Evolutionary conservation across 2,113 vertebrate genomes (phyloP), one percentile per base, ranked within the genome.

Genomic region (Gobiocypris rarus): DNA sequence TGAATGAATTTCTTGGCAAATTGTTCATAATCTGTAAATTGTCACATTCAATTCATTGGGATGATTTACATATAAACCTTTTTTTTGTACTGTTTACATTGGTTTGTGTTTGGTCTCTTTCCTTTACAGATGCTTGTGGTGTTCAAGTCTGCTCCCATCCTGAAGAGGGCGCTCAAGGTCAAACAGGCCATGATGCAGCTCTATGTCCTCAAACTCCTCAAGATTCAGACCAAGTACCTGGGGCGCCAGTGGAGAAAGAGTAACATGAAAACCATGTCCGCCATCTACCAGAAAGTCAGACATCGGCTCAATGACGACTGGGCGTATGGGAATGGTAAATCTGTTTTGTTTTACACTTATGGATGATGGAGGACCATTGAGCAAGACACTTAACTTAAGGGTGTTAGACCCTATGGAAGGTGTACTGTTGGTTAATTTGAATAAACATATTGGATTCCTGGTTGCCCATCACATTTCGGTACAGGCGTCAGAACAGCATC

Each of bases 111-210:
- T 34, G 19, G 1, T 77, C 28, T 58, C 17, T 5, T 38, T 41
- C 9, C 4, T 65, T 48, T 43, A 0, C 89, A 98, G 98, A 98
- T 99, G 97, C 90, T 99, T 90, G 98, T 99, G n/a, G 98, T 99
- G 69, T 99, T 99, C 80, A 99, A 99, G 84, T 99, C 97, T 0
- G 97, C 98, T 7, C 98, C 98, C 0, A 99, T 99, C 89, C 93
- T 99, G 88, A 99, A 99, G 89, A 94, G 98, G 4, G 96, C 97
- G 0, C 95, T 99, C 85, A 99, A 98, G 90, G 97, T 98, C 85
- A 98, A 98, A 87, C 97, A 99, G 91, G 98, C 97, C 89, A 98
- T 97, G 96, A 95, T 99, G 94, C 98, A 99, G 87, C 95, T 99
- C 13, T 99, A 98, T 0, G 95, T 98, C 1, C 95, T 99, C 78